These are phyloP conservation scores for Hydrolagus affinis DNA, from an alignment of 2,113 vertebrate genomes.

Conservation along the genomic window DNA sequence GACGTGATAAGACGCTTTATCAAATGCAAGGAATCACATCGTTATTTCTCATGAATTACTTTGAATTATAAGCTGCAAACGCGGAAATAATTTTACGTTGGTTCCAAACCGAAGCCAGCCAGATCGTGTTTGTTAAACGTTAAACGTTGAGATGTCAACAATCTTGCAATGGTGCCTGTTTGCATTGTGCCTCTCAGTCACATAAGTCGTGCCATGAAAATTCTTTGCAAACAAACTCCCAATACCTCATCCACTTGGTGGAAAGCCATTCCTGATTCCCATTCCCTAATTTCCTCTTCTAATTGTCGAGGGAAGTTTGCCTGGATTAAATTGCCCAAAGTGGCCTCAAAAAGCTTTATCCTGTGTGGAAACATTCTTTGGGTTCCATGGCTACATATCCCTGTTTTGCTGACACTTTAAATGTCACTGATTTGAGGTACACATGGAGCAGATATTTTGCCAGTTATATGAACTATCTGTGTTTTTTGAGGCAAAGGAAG, in stretches of 20 bases:
- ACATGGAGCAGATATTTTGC: background rate
- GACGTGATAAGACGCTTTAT: too few relatives aligned
- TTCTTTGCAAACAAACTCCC: background rate
- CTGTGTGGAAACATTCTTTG: background rate
- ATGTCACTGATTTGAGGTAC: background rate
- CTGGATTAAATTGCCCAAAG: background rate
- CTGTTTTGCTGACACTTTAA: background rate
- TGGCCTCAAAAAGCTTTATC: background rate
- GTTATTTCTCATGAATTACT: too few relatives aligned
- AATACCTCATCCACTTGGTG: background rate
- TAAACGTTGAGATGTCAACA: background rate
- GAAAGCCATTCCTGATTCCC: too few relatives aligned
- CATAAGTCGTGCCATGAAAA: background rate
- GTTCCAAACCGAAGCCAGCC: background rate
- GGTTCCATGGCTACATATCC: background rate
- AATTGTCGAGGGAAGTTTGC: background rate
- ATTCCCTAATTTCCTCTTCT: background rate
- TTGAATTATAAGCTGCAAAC: too few relatives aligned
- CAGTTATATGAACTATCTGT: background rate
- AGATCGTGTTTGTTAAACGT: too few relatives aligned
- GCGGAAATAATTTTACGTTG: conserved; percentile 11
- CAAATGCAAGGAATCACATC: too few relatives aligned
- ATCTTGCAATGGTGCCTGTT: background rate
- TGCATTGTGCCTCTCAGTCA: background rate
- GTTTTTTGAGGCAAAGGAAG: background rate